Conservation (phyloP, 2,113 vertebrate genomes). For the Neotragus moschatus region DNA sequence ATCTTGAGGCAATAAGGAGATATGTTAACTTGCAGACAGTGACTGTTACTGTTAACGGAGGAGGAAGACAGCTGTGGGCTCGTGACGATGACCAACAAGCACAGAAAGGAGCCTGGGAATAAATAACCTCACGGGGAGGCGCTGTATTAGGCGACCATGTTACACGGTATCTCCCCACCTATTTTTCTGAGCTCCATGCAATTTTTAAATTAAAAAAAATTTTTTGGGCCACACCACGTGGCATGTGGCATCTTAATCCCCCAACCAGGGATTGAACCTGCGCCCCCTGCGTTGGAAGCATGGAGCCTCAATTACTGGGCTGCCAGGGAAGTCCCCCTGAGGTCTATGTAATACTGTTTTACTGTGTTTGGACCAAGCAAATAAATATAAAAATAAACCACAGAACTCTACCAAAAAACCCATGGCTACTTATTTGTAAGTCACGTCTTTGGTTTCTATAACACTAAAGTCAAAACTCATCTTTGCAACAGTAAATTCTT, state of each 20-base stretch:
- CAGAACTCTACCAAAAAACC: background rate
- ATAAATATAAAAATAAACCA: background rate
- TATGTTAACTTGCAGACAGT: background rate
- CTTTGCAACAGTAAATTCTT: background rate
- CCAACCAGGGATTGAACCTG: background rate
- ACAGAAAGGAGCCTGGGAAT: background rate
- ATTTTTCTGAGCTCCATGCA: background rate
- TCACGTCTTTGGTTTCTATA: background rate
- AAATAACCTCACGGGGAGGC: background rate
- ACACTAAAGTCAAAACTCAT: background rate
- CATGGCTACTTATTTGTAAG: background rate
- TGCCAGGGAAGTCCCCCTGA: background rate
- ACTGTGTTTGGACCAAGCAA: background rate
- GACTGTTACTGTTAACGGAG: too few species aligned
- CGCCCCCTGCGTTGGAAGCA: accelerated
- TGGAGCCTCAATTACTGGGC: background rate
- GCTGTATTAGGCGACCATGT: background rate
- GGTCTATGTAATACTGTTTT: background rate
- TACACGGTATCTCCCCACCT: background rate
- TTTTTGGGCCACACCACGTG: accelerated
- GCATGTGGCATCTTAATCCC: background rate
- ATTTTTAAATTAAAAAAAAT: background rate
- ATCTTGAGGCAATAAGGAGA: background rate
- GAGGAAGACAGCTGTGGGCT: background rate
- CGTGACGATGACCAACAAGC: background rate